Base-by-base conservation (phyloP, 1,140 invertebrate genomes). In the Hyphantria cunea region DNA sequence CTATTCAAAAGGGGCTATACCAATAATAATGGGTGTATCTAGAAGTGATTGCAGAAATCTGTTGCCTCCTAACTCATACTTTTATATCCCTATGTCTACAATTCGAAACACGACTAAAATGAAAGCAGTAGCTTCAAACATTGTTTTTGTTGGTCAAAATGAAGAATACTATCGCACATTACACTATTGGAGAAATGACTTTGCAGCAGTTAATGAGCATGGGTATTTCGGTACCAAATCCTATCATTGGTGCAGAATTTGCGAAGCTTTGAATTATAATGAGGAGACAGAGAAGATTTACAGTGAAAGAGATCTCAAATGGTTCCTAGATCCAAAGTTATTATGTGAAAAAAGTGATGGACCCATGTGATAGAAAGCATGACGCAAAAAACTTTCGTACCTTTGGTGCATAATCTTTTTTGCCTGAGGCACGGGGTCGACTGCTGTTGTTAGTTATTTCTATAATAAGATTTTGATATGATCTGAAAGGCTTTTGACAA, bases 181-280 rank as follows among this genome's bases (percentile, higher is more conserved):
- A 39, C 63, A 65, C 37, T 25, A 33, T n/a, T 65, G 63, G 63
- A 58, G 63, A 17, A 59, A 78, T 13, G 76, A 92, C 13, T 95
- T 94, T 37, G 82, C 92, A 60, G 92, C 95, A 47, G 70, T 94
- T 5, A 95, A 96, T 82, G 94, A 95, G 70, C 94, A 95, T 71
- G 94, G 94, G 0, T 95, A 94, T 68, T 94, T 94, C 68, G 89
- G 92, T 0, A 91, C 91, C 1, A 67, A 72, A 0, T 95, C 94
- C 0, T 91, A 91, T 58, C 96, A 96, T 81, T 96, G 95, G 84
- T 97, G 96, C 76, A 92, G 96, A 42, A 79, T 96, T 15, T 97
- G 96, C 78, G 93, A 96, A 68, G 93, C 95, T 41, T 83, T 95
- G 7, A 93, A 95, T 76, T 94, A 93, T 73, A 93, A 93, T 70